Percentiles rank a stretch among this genome's conserved stretches.
Conservation (phyloP, 2,797 vertebrate genomes). For the Falco peregrinus region DNA sequence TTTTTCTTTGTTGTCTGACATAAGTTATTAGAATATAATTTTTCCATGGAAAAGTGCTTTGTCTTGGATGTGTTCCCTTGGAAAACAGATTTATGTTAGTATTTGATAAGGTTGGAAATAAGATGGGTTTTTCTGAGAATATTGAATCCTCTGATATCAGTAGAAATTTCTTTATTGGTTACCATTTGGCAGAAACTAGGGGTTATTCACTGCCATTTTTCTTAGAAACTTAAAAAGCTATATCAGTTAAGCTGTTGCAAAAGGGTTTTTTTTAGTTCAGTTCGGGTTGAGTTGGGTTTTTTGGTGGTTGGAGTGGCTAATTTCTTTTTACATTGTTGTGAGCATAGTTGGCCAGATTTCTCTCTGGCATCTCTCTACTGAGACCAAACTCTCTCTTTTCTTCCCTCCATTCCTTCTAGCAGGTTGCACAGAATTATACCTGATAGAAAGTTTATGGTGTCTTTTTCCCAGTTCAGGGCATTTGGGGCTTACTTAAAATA, state of each 20-base stretch:
- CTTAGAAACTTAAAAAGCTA: not conserved
- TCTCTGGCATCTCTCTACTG: not conserved
- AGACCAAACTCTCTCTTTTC: not conserved
- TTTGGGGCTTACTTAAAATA: not conserved
- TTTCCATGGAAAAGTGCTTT: slow-evolving; percentile 22
- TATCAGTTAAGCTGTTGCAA: not conserved
- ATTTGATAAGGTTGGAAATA: not conserved
- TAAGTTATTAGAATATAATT: not conserved
- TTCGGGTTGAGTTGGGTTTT: not conserved
- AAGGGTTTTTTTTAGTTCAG: not conserved
- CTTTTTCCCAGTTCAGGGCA: not conserved
- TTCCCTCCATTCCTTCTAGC: not conserved
- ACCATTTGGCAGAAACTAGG: not conserved
- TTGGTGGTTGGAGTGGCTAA: not conserved
- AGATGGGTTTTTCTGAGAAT: not conserved
- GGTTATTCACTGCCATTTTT: not conserved
- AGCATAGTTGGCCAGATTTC: not conserved
- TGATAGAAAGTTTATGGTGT: not conserved
- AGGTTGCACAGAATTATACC: not conserved
- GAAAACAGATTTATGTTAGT: slow-evolving; percentile 1
- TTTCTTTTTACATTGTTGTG: not conserved
- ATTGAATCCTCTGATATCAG: not conserved
- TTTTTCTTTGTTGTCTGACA: slow-evolving; percentile 3
- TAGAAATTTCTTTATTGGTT: not conserved
- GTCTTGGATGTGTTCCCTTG: not conserved